Conservation (phyloP, 1,140 invertebrate genomes). For the Melanaphis sacchari region DNA sequence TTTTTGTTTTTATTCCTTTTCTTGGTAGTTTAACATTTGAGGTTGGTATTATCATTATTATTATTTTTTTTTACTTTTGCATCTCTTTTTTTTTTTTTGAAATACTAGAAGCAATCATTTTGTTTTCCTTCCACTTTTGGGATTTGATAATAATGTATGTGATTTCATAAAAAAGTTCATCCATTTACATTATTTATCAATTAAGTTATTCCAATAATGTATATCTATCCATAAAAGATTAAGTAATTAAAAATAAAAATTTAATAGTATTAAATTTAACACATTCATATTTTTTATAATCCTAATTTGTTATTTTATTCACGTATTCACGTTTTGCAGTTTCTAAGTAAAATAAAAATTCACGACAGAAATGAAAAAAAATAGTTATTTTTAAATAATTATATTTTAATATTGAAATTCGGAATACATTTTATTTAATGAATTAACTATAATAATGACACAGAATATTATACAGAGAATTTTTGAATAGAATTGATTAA, state of each 20-base stretch:
- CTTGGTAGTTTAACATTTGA: conserved; percentile 35
- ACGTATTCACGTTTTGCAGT: no score
- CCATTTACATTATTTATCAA: neutral
- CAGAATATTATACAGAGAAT: neutral
- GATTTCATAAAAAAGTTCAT: neutral
- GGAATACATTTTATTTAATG: rapidly evolving
- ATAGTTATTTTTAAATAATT: no score
- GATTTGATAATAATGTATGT: neutral
- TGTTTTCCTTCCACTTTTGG: neutral
- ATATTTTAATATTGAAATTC: neutral
- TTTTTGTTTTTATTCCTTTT: conserved; percentile 46
- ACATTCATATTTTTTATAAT: neutral
- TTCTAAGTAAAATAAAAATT: no score
- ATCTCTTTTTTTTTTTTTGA: neutral
- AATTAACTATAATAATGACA: neutral
- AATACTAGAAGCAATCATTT: conserved; percentile 26
- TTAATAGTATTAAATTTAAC: neutral
- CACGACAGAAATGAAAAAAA: no score
- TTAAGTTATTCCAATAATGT: neutral
- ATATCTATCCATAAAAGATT: neutral
- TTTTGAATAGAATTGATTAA: neutral
- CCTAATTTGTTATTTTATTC: no score
- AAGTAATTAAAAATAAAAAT: neutral
- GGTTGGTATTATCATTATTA: neutral
- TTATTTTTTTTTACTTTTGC: neutral